Evolutionary conservation across 2,113 vertebrate species (phyloP).

Genomic region (Cnemophilus loriae): DNA sequence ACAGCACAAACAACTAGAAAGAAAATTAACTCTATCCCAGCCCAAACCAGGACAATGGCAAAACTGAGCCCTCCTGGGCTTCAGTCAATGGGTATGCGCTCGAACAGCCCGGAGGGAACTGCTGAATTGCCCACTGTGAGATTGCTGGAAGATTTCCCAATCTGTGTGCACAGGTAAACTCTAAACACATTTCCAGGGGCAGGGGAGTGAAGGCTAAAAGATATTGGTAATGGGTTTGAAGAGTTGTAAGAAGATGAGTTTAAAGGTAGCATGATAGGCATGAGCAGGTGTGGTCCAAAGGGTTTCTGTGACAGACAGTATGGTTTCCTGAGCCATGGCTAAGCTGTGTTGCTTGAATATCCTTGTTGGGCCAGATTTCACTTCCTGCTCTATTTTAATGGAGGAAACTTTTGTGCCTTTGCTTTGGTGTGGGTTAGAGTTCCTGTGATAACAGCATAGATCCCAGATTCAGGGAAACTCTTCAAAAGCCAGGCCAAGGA

Average conservation of each 20-base stretch:
- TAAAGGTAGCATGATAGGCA: no score
- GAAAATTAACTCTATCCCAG: neutral
- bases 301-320: neutral
- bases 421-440: neutral
- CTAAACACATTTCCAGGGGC: neutral
- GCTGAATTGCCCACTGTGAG: rapidly evolving
- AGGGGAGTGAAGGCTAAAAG: neutral
- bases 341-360: neutral
- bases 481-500: neutral
- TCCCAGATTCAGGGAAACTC: neutral
- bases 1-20: neutral
- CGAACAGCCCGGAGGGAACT: neutral
- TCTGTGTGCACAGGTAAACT: rapidly evolving
- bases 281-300: neutral
- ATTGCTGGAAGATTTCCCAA: neutral
- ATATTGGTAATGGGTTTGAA: neutral
- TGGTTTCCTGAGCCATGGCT: neutral
- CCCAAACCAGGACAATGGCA: neutral
- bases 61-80: neutral
- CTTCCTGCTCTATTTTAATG: neutral
- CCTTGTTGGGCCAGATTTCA: neutral
- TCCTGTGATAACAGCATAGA: neutral
- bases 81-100: neutral
- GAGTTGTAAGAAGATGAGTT: neutral
- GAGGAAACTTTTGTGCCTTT: neutral